Evolutionary conservation across 2,888 invertebrate genomes (phyloP).

Genomic region (Cataglyphis altisquamis): DNA sequence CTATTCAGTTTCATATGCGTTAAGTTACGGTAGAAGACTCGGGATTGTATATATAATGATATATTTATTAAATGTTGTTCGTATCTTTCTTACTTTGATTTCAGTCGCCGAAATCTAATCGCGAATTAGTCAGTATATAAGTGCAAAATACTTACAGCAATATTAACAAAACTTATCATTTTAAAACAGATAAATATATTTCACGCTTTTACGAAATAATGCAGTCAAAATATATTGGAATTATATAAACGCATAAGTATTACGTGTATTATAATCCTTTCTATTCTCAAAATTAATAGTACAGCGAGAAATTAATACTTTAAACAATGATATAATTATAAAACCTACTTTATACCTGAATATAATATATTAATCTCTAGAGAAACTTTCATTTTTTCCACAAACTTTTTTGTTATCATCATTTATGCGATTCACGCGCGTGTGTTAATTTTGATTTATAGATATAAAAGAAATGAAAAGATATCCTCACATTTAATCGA

Average conservation of each 20-base stretch:
- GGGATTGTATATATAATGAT: neutral
- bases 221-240: neutral
- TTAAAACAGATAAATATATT: neutral
- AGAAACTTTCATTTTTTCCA: neutral
- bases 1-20: neutral
- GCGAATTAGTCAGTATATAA: neutral
- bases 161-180: neutral
- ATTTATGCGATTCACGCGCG: neutral
- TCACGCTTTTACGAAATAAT: neutral
- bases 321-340: neutral
- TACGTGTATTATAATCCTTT: neutral
- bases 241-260: neutral
- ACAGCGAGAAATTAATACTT: neutral
- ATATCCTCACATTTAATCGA: neutral
- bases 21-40: constrained; percentile 3
- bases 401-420: neutral
- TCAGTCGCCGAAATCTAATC: neutral
- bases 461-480: neutral
- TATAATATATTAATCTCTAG: neutral
- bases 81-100: constrained; percentile 3
- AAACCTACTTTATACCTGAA: neutral
- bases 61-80: neutral
- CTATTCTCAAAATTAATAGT: neutral
- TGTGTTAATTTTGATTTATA: neutral
- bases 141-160: neutral